Evolutionary conservation across 2,113 vertebrate species (phyloP).

Genomic region (Phodopus roborovskii): DNA sequence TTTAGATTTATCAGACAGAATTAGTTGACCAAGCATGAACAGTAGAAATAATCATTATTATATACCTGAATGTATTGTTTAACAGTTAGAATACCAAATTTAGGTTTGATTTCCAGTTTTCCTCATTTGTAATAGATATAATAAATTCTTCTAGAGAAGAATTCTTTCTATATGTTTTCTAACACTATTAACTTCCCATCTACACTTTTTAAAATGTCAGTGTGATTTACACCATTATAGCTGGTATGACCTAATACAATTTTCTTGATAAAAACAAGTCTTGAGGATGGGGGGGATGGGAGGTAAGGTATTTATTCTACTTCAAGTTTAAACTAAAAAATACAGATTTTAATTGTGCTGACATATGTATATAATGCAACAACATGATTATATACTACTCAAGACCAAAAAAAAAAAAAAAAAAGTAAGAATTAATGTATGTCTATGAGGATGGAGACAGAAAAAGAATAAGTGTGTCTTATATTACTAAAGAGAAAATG

Average conservation of each 20-base stretch:
- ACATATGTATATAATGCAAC: slow-evolving; percentile 8
- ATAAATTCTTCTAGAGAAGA: background rate
- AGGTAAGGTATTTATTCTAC: background rate
- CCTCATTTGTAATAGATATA: background rate
- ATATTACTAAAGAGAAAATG: background rate
- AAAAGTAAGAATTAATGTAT: background rate
- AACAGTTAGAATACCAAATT: background rate
- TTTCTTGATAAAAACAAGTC: background rate
- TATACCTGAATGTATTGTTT: background rate
- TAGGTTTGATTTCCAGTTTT: background rate
- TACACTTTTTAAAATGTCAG: slow-evolving; percentile 32
- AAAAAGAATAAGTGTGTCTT: background rate
- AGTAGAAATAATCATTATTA: slow-evolving; percentile 30
- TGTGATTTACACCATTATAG: background rate
- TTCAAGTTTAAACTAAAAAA: slow-evolving; percentile 41
- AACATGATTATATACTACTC: background rate
- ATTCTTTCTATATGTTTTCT: background rate
- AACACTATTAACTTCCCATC: slow-evolving; percentile 34
- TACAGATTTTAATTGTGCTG: slow-evolving; percentile 46
- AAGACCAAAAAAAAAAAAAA: background rate
- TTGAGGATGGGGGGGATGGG: background rate
- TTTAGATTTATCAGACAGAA: background rate
- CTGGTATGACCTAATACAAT: background rate
- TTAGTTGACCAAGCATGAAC: background rate
- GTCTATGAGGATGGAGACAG: background rate